These are phyloP conservation scores for Melanerpes aurifrons DNA, from an alignment of 2,113 vertebrate genomes.

Conservation along the genomic window DNA sequence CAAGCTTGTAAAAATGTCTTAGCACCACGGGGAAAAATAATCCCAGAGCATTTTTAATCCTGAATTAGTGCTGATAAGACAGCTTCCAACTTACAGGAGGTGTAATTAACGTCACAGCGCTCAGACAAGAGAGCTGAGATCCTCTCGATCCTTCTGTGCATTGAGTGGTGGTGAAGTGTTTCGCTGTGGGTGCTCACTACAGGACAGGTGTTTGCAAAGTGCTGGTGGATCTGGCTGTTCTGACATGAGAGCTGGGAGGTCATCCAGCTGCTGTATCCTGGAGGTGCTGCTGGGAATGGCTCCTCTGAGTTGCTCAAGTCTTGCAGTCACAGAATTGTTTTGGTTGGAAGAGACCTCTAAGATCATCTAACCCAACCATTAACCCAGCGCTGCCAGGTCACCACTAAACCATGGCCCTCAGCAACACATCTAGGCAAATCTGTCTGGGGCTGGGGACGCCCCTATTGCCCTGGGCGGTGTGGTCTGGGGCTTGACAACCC, in stretches of 20 bases:
- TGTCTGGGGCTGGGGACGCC: not conserved
- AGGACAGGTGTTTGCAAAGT: not conserved
- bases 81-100: not conserved
- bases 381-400: not conserved
- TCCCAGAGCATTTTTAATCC: not conserved
- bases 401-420: not conserved
- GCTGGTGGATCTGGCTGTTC: not conserved
- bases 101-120: fast-evolving
- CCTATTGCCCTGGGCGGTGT: not conserved
- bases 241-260: fast-evolving
- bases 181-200: fast-evolving
- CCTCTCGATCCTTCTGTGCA: fast-evolving
- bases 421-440: not conserved
- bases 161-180: not conserved
- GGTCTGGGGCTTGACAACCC: not conserved
- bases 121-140: fast-evolving
- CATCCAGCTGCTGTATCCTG: not conserved
- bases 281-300: not conserved
- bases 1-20: not conserved
- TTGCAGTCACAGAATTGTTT: not conserved
- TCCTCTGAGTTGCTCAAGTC: not conserved
- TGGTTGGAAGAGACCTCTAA: not conserved
- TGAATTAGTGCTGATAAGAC: not conserved
- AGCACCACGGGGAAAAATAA: not conserved
- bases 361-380: not conserved